Evolutionary conservation across 2,888 invertebrate species (phyloP).

Genomic region (Malachius bipustulatus): DNA sequence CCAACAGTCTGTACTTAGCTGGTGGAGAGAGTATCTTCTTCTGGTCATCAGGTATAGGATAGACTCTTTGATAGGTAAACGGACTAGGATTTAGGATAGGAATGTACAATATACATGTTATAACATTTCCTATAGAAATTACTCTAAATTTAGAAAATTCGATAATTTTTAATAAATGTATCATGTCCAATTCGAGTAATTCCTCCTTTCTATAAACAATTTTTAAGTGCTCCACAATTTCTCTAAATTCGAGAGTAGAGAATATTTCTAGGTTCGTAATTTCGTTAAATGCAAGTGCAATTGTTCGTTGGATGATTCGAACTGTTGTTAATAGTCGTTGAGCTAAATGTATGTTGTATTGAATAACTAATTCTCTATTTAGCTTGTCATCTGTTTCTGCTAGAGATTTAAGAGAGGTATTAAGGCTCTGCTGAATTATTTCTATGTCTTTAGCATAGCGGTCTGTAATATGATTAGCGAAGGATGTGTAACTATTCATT

Average conservation of each 20-base stretch:
- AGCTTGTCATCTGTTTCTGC: background rate
- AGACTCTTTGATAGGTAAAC: slow-evolving; percentile 12
- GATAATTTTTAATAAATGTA: slow-evolving; percentile 12
- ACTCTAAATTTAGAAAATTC: slow-evolving; percentile 14
- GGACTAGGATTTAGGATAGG: slow-evolving; percentile 13
- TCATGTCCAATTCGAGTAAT: slow-evolving; percentile 11
- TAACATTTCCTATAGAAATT: slow-evolving; percentile 7
- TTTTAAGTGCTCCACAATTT: slow-evolving; percentile 13
- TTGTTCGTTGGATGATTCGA: slow-evolving; percentile 13
- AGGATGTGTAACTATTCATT: slow-evolving; percentile 8
- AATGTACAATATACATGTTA: slow-evolving; percentile 15
- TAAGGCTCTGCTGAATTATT: slow-evolving; percentile 8
- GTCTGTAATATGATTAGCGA: slow-evolving; percentile 11
- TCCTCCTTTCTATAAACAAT: slow-evolving; percentile 13
- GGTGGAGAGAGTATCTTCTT: slow-evolving; percentile 13
- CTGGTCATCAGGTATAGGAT: slow-evolving; percentile 12
- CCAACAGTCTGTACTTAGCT: slow-evolving; percentile 10
- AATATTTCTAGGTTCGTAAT: slow-evolving; percentile 15
- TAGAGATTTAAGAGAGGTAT: background rate
- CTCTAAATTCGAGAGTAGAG: slow-evolving; percentile 11
- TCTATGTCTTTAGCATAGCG: slow-evolving; percentile 7
- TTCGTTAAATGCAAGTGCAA: slow-evolving; percentile 13
- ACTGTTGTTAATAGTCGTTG: slow-evolving; percentile 9
- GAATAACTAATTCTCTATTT: background rate
- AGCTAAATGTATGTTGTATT: slow-evolving; percentile 3